Percentiles rank a stretch among this genome's conserved stretches.
phyloP scores from a whole-genome alignment of 2,888 invertebrate species.

The Protonemura montana region DNA sequence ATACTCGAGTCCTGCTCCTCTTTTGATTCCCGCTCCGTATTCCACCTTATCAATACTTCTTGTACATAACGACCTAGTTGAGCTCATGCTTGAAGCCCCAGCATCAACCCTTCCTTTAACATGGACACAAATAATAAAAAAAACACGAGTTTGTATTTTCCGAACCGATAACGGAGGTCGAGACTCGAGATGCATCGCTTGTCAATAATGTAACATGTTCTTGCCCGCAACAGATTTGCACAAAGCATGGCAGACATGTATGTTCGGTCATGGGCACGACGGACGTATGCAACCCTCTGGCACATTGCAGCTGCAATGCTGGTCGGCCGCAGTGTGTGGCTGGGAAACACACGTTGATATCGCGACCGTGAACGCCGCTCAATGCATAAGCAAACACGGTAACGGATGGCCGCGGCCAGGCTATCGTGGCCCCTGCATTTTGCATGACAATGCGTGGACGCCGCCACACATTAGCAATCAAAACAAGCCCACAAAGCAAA shows the following conservation, averaged over 20 bases:
- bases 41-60: too few species aligned
- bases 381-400: neutral
- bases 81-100: too few species aligned
- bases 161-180: neutral
- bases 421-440: neutral
- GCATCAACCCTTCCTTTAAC: neutral
- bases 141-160: neutral
- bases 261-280: too few species aligned
- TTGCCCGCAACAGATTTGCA: neutral
- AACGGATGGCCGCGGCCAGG: neutral
- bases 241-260: neutral
- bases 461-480: neutral
- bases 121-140: neutral
- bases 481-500: neutral
- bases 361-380: neutral
- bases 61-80: too few species aligned
- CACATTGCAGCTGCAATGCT: too few species aligned
- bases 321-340: neutral
- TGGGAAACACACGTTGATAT: neutral
- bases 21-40: too few species aligned
- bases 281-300: too few species aligned
- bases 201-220: neutral
- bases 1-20: too few species aligned
- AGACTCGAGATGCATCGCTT: neutral
- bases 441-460: neutral